Conservation (phyloP, 2,888 invertebrate genomes). For the Melinaea menophilus region DNA sequence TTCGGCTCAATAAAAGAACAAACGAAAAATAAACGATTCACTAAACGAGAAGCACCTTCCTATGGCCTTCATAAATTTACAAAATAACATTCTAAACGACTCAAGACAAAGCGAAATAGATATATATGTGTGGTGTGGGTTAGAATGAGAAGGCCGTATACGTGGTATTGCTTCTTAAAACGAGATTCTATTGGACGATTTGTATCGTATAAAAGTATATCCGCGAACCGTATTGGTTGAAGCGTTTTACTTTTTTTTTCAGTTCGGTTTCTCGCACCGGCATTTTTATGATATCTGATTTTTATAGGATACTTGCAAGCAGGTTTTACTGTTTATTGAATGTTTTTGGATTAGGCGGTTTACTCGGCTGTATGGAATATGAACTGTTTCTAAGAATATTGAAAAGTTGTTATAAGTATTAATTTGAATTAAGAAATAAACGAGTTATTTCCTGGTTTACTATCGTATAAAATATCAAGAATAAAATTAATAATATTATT, state of each 20-base stretch:
- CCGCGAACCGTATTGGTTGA: constrained; percentile 44
- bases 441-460: no score
- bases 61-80: constrained; percentile 36
- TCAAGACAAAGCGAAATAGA: constrained; percentile 38
- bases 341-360: constrained; percentile 44
- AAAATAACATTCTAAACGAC: constrained; percentile 36
- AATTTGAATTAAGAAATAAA: no score
- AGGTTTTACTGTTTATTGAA: constrained; percentile 48
- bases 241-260: constrained; percentile 43
- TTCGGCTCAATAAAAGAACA: constrained; percentile 36
- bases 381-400: no score
- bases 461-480: no score
- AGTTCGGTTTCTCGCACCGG: constrained; percentile 35
- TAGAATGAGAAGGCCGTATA: constrained; percentile 50
- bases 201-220: constrained; percentile 55
- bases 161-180: constrained; percentile 51
- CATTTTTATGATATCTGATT: constrained; percentile 55
- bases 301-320: constrained; percentile 58
- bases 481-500: no score
- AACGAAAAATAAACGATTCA: constrained; percentile 40
- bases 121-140: constrained; percentile 33
- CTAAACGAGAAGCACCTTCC: constrained; percentile 42
- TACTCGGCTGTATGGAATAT: constrained; percentile 4
- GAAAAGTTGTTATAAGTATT: no score
- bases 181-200: constrained; percentile 52